phyloP scores from a whole-genome alignment of 2,797 vertebrate genomes.

The Hoplostethus mediterraneus region DNA sequence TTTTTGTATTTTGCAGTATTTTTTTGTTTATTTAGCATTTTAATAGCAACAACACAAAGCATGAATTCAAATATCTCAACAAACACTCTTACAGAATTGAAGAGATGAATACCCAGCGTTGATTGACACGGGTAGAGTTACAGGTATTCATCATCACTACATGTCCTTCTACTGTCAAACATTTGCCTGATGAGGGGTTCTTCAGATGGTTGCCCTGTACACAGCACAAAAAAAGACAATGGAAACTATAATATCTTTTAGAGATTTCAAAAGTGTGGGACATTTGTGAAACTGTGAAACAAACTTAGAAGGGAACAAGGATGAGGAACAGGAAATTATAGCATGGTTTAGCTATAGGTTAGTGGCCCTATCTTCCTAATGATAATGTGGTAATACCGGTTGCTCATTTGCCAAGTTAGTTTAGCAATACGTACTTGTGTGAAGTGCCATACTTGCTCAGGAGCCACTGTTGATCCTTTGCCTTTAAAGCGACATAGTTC shows the following conservation, averaged over 20 bases:
- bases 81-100: not conserved
- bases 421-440: constrained; percentile 73
- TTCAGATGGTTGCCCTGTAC: constrained; percentile 80
- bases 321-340: constrained; percentile 39
- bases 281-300: not conserved
- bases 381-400: constrained; percentile 2
- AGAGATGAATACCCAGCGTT: constrained; percentile 85
- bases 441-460: constrained; percentile 86
- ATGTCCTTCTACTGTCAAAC: constrained; percentile 75
- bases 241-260: not conserved
- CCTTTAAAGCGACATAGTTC: constrained; percentile 80
- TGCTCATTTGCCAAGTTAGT: not conserved
- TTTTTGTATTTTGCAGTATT: too few relatives aligned
- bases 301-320: not conserved
- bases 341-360: not conserved
- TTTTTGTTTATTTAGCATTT: not conserved
- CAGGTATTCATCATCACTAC: constrained; percentile 79
- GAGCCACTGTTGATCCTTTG: constrained; percentile 70
- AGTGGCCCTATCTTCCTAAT: not conserved
- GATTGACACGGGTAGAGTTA: constrained; percentile 69
- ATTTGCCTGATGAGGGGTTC: constrained; percentile 79
- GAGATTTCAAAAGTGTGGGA: not conserved
- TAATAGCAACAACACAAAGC: not conserved
- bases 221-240: constrained; percentile 12
- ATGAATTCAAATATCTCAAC: not conserved